These are phyloP conservation scores for Bujurquina vittata DNA, from an alignment of 2,113 vertebrate species.

Conservation along the genomic window DNA sequence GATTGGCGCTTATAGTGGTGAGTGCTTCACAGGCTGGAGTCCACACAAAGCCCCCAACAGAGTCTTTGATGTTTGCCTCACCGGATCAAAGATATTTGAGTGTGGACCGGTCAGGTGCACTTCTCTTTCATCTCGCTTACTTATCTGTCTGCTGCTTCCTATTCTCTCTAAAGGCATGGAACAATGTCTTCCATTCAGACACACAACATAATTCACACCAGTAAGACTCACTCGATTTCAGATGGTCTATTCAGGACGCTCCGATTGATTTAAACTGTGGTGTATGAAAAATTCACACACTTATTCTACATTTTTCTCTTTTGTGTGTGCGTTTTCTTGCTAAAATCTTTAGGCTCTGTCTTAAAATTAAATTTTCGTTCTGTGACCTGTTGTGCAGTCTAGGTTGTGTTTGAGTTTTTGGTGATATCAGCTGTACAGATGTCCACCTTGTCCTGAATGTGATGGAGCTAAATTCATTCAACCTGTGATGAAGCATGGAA, in stretches of 20 bases:
- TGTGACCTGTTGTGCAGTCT: not conserved
- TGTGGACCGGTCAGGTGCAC: slow-evolving; percentile 64
- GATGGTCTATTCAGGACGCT: not conserved
- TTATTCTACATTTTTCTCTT: not conserved
- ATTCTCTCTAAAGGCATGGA: slow-evolving; percentile 38
- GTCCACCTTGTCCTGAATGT: not conserved
- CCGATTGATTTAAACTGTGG: not conserved
- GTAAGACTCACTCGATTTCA: slow-evolving; percentile 26
- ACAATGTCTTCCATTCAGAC: slow-evolving; percentile 53
- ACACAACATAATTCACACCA: slow-evolving; percentile 39
- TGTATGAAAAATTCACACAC: not conserved
- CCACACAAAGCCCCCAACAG: slow-evolving; percentile 62
- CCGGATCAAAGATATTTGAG: slow-evolving; percentile 74
- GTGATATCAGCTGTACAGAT: not conserved
- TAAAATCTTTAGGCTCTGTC: not conserved
- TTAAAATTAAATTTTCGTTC: not conserved
- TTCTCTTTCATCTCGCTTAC: slow-evolving; percentile 69
- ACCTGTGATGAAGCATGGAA: not conserved
- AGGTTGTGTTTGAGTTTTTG: not conserved
- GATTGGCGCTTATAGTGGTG: slow-evolving; percentile 57
- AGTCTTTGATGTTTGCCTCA: slow-evolving; percentile 72
- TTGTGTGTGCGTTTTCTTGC: not conserved
- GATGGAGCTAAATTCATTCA: not conserved
- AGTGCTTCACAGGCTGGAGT: slow-evolving; percentile 54
- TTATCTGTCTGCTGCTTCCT: slow-evolving; percentile 55